phyloP scores from a whole-genome alignment of 2,797 vertebrate species.

The Galago senegalensis region DNA sequence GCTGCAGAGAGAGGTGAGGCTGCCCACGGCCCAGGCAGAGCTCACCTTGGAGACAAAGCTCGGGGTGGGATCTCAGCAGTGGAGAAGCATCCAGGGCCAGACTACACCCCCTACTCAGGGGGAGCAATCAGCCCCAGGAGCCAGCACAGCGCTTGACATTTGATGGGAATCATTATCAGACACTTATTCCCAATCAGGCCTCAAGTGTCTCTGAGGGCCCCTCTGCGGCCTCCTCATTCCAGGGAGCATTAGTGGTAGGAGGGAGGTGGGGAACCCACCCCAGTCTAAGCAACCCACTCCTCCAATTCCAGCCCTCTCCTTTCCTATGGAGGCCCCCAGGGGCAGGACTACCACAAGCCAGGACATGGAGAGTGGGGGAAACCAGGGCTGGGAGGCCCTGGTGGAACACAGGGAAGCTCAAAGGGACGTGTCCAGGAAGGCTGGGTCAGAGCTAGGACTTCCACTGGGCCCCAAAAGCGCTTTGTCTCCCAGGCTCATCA shows the following conservation, averaged over 20 bases:
- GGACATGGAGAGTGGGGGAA: background rate
- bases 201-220: constrained; percentile 85
- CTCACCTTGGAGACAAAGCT: constrained; percentile 1
- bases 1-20: background rate
- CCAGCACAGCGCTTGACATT: constrained; percentile 90
- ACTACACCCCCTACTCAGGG: background rate
- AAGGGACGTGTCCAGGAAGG: background rate
- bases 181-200: constrained; percentile 89
- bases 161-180: constrained; percentile 89
- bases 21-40: background rate
- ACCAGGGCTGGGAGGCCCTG: background rate
- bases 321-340: background rate
- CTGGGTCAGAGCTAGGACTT: background rate
- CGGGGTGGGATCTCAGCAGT: background rate
- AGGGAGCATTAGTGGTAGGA: background rate
- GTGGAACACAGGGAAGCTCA: background rate
- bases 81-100: constrained; percentile 15
- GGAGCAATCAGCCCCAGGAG: constrained; percentile 87
- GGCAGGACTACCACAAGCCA: background rate
- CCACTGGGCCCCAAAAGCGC: background rate
- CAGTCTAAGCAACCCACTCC: background rate
- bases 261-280: background rate
- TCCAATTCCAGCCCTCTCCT: background rate
- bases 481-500: background rate
- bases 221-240: constrained; percentile 48